Evolutionary conservation across 2,888 invertebrate genomes (phyloP).

Genomic region (Drosophila kokeensis): DNA sequence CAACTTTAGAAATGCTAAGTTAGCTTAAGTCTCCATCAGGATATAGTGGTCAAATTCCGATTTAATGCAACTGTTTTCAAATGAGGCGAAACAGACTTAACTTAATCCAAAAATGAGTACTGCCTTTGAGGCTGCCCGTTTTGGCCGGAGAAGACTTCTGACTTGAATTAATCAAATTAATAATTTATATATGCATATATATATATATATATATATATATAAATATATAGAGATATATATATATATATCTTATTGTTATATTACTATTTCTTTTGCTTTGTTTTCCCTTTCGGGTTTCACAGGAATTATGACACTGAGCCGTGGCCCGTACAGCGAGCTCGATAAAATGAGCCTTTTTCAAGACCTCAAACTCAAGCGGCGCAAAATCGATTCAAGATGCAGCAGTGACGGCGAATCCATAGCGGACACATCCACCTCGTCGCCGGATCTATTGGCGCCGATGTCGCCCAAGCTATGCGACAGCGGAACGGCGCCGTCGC

Average conservation of each 20-base stretch:
- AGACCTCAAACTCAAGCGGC: slow-evolving; percentile 98
- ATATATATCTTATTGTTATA: neutral
- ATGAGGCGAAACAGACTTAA: neutral
- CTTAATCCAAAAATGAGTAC: neutral
- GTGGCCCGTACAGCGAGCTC: slow-evolving; percentile 97
- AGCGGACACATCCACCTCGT: slow-evolving; percentile 96
- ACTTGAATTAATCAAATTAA: neutral
- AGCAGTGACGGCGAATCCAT: slow-evolving; percentile 98
- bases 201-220: neutral
- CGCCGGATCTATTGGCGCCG: slow-evolving; percentile 93
- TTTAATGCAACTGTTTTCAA: neutral
- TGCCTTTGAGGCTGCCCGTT: neutral
- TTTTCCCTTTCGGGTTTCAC: slow-evolving; percentile 39
- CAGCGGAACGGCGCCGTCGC: slow-evolving; percentile 76
- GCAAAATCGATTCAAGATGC: slow-evolving; percentile 98
- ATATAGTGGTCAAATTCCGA: neutral
- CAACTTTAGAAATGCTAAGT: neutral
- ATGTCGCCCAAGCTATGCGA: slow-evolving; percentile 92
- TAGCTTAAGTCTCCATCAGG: neutral
- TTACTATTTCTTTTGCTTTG: slow-evolving; percentile 1
- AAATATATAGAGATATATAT: neutral
- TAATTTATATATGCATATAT: neutral
- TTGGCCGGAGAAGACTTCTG: neutral
- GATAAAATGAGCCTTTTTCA: slow-evolving; percentile 99
- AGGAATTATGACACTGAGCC: slow-evolving; percentile 99